Conservation (phyloP, 1,140 invertebrate genomes). For the Drepana arcuata region DNA sequence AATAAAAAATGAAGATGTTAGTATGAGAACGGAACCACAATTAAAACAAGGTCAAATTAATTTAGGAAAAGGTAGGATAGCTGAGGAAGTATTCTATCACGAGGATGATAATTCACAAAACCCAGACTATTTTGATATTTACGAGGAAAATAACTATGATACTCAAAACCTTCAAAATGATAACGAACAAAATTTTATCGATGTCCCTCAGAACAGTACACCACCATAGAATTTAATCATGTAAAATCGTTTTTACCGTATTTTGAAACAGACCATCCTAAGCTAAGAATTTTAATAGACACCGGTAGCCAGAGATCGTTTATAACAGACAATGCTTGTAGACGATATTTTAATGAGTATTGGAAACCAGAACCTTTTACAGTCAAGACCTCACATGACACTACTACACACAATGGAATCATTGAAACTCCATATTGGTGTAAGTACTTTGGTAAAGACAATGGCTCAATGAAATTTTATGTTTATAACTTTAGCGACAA, state of each 20-base stretch:
- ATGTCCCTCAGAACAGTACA: neutral
- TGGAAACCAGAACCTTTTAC: conserved; percentile 7
- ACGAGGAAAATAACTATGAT: neutral
- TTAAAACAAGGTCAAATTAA: neutral
- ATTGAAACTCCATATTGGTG: conserved; percentile 5
- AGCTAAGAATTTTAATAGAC: conserved; percentile 11
- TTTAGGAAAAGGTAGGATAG: neutral
- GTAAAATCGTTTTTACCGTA: conserved; percentile 16
- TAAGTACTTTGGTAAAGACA: conserved; percentile 3
- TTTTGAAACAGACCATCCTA: conserved; percentile 11
- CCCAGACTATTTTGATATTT: neutral
- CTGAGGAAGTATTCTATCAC: neutral
- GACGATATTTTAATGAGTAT: conserved; percentile 7
- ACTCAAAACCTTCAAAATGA: neutral
- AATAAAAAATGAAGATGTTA: no score
- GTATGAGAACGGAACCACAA: neutral
- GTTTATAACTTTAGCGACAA: conserved; percentile 8
- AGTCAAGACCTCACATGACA: conserved; percentile 6
- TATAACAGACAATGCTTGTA: conserved; percentile 5
- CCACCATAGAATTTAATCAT: conserved; percentile 14
- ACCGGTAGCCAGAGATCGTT: conserved; percentile 12
- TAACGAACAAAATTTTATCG: conserved; percentile 5
- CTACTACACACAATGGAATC: conserved; percentile 1
- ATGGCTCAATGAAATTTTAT: conserved; percentile 7
- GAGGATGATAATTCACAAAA: no score